Base-by-base conservation (phyloP, 2,113 vertebrate genomes). In the Willisornis vidua region DNA sequence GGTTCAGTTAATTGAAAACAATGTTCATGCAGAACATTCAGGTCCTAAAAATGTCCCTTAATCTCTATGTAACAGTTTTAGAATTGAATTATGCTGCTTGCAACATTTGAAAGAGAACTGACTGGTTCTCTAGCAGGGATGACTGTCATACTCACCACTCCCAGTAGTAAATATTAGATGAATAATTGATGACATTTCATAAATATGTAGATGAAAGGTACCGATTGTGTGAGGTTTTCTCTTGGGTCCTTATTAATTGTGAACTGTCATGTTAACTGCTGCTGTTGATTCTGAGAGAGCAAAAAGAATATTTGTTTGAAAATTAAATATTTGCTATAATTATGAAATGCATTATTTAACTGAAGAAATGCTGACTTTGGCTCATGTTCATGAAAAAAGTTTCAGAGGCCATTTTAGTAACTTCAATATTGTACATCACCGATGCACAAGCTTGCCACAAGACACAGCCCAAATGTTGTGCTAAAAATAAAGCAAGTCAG, bases 211-310 rank as follows among this genome's bases (percentile, higher is more conserved):
- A 92, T 83, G 80, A 82, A 89, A 91, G 96, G 90, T 77, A 90
- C 87, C 31, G 31, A 91, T 94, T 59, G n/a, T 79, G 22, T 78
- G 89, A 93, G 51, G 61, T 68, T 95, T 72, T 65, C 94, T 90
- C 93, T 54, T 68, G 94, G 85, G 94, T 92, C 94, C 63, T 94
- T 92, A 74, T 88, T 97, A 97, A 96, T 97, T 94, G 93, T 82
- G 87, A 96, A 62, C 77, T 76, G 90, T 83, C 29, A 23, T 92
- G 89, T 93, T 95, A 94, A 95, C 94, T 86, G 91, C 63, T 75
- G 78, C 74, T 62, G 88, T 77, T 94, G 49, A 92, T 81, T 93
- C 59, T 33, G 73, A 63, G 87, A 84, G 35, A 89, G 48, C 59
- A 94, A 94, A 95, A 97, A 59, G 62, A 87, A 87, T 89, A 80